A percentile compares a stretch with the other conserved stretches of the same genome.
phyloP scores from a whole-genome alignment of 2,888 invertebrate species.

The Drosophila pegasa region DNA sequence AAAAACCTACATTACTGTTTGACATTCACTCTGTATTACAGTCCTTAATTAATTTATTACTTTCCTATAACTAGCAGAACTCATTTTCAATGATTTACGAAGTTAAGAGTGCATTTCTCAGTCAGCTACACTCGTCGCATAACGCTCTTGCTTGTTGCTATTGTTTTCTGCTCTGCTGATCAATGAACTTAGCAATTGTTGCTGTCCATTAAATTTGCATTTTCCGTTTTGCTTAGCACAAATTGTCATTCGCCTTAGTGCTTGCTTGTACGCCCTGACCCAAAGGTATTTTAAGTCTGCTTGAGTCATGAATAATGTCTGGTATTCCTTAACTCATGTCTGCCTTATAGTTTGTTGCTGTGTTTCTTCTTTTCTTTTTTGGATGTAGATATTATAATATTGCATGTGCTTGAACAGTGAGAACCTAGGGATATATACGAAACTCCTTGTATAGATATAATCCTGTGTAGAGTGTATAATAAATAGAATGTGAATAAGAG shows the following conservation, averaged over 20 bases:
- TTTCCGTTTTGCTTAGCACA: slow-evolving; percentile 52
- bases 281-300: neutral
- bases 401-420: neutral
- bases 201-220: slow-evolving; percentile 63
- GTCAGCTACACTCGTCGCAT: neutral
- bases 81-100: neutral
- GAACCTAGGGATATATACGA: neutral
- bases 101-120: neutral
- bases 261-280: slow-evolving; percentile 29
- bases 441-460: no score
- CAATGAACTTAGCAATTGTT: slow-evolving; percentile 71
- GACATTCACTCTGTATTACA: neutral
- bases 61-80: no score
- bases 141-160: neutral
- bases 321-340: neutral
- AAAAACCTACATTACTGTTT: no score
- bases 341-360: neutral
- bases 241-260: slow-evolving; percentile 48
- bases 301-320: neutral
- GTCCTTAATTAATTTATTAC: neutral
- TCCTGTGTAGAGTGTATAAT: no score
- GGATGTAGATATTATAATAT: no score
- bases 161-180: slow-evolving; percentile 50
- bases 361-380: no score
- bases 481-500: no score